A percentile compares a stretch with the other conserved stretches of the same genome.
Conservation (phyloP, 2,888 invertebrate genomes). For the Chymomyza fuscimana region DNA sequence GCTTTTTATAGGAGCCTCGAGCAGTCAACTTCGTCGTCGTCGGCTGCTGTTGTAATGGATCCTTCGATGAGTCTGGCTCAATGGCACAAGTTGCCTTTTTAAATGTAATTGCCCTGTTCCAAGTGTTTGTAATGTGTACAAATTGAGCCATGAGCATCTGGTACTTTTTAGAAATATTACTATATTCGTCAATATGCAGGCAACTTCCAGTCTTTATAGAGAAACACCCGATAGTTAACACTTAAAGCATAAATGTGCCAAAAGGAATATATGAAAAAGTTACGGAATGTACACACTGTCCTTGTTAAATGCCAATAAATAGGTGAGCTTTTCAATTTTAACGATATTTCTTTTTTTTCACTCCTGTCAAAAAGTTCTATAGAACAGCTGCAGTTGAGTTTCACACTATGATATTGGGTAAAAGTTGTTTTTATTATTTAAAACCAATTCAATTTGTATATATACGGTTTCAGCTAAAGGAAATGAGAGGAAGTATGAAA, state of each 20-base stretch:
- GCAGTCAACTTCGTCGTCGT: constrained; percentile 4
- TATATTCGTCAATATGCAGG: constrained; percentile 50
- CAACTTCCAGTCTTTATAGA: too few species aligned
- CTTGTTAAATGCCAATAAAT: constrained; percentile 80
- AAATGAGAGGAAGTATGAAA: too few species aligned
- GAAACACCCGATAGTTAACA: too few species aligned
- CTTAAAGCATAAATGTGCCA: too few species aligned
- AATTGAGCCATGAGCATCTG: constrained; percentile 30
- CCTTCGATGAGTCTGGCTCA: constrained; percentile 43
- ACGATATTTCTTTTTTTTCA: not conserved
- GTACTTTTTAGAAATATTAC: constrained; percentile 71
- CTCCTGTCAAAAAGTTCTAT: not conserved
- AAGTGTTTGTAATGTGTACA: constrained; percentile 67
- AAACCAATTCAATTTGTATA: constrained; percentile 21
- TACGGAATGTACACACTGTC: constrained; percentile 39
- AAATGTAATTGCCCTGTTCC: constrained; percentile 73
- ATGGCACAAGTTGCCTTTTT: constrained; percentile 68
- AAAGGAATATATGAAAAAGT: too few species aligned
- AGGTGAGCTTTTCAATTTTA: constrained; percentile 30
- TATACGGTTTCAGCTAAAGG: too few species aligned
- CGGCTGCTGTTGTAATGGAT: too few species aligned
- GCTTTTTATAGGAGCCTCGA: constrained; percentile 52
- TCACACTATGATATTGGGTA: too few species aligned
- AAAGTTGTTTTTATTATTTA: constrained; percentile 34
- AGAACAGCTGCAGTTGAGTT: constrained; percentile 2